Conservation (phyloP, 64 coral and sea anemone genomes). For the Anthopleura sola region DNA sequence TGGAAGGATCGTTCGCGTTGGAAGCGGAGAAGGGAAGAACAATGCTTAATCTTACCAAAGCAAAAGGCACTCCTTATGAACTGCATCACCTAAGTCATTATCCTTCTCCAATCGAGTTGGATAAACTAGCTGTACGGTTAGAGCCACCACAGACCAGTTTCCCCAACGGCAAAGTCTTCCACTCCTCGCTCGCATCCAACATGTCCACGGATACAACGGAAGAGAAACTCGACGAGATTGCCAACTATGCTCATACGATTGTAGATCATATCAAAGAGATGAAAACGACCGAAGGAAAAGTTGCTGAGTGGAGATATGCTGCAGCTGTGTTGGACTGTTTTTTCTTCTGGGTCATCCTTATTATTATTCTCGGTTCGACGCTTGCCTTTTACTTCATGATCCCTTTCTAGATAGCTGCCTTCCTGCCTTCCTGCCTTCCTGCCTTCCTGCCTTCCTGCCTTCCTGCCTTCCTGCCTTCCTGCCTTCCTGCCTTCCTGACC, state of each 20-base stretch:
- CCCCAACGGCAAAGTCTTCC: constrained; percentile 31
- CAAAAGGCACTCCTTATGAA: constrained; percentile 24
- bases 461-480: no score
- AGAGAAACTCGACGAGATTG: constrained; percentile 42
- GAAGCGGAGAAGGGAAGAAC: neutral
- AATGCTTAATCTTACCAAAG: constrained; percentile 27
- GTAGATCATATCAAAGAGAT: constrained; percentile 57
- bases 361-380: constrained; percentile 47
- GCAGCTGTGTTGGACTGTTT: constrained; percentile 70
- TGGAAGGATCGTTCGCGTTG: constrained; percentile 11
- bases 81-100: constrained; percentile 19
- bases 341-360: constrained; percentile 62
- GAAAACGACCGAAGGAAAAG: constrained; percentile 30
- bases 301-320: constrained; percentile 75
- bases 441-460: no score
- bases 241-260: constrained; percentile 45
- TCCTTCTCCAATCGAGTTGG: neutral
- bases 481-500: no score
- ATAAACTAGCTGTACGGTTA: neutral
- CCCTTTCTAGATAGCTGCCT: no score
- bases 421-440: no score
- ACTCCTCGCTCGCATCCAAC: constrained; percentile 28
- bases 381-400: constrained; percentile 72
- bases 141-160: neutral
- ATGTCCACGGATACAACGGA: constrained; percentile 23